phyloP scores from a whole-genome alignment of 2,797 vertebrate genomes.

The Zalophus californianus region DNA sequence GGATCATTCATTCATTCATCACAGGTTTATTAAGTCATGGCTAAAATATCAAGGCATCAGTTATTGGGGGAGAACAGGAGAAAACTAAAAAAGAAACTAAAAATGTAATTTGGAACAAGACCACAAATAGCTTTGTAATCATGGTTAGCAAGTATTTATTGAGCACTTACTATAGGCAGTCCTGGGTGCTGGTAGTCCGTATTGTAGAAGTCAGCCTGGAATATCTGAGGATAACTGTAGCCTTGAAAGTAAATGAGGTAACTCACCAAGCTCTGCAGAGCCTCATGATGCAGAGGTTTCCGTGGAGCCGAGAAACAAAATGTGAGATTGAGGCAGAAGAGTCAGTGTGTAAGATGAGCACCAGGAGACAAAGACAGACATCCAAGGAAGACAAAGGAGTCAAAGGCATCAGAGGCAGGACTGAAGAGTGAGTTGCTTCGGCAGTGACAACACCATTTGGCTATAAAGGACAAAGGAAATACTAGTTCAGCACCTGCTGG shows the following conservation, averaged over 20 bases:
- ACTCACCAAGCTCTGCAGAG: background rate
- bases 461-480: background rate
- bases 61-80: background rate
- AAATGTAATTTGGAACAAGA: background rate
- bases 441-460: background rate
- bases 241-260: background rate
- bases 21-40: slow-evolving; percentile 55
- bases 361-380: background rate
- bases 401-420: background rate
- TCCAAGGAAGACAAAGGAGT: background rate
- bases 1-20: slow-evolving; percentile 68
- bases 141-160: background rate
- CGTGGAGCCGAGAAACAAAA: background rate
- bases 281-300: background rate
- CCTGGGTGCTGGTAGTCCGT: background rate
- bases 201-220: background rate
- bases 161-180: background rate
- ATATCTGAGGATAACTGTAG: background rate
- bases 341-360: background rate
- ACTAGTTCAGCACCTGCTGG: background rate
- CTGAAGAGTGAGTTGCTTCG: background rate
- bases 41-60: background rate
- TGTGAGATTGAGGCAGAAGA: background rate
- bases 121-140: background rate
- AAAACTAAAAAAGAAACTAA: background rate